phyloP scores from a whole-genome alignment of 2,113 vertebrate genomes.

The Carassius carassius region DNA sequence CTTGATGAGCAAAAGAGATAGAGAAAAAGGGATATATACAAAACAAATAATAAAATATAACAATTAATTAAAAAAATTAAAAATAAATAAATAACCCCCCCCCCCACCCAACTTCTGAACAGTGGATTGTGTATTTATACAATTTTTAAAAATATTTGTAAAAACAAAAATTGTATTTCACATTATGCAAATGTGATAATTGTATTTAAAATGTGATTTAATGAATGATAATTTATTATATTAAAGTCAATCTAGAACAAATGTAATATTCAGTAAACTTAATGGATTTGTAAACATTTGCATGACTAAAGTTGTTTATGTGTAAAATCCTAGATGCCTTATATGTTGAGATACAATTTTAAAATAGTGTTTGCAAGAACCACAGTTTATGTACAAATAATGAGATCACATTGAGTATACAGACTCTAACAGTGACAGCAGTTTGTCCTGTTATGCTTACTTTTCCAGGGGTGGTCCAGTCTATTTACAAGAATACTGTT shows the following conservation, averaged over 20 bases:
- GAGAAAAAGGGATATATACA: too few relatives aligned
- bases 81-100: too few relatives aligned
- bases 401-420: neutral
- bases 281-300: neutral
- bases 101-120: neutral
- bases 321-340: neutral
- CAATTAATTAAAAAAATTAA: too few relatives aligned
- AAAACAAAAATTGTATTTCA: neutral
- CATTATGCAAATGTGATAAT: neutral
- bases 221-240: neutral
- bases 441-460: neutral
- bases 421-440: neutral
- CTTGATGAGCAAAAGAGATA: too few relatives aligned
- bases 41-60: too few relatives aligned
- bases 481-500: conserved; percentile 4
- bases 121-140: neutral
- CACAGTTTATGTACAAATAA: neutral
- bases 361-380: neutral
- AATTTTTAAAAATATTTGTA: neutral
- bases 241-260: neutral
- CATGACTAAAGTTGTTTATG: neutral
- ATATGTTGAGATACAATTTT: neutral
- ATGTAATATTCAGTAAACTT: neutral
- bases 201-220: neutral
- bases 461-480: neutral